These are phyloP conservation scores for Temnothorax nylanderi DNA, from an alignment of 1,140 invertebrate species.

Conservation along the genomic window DNA sequence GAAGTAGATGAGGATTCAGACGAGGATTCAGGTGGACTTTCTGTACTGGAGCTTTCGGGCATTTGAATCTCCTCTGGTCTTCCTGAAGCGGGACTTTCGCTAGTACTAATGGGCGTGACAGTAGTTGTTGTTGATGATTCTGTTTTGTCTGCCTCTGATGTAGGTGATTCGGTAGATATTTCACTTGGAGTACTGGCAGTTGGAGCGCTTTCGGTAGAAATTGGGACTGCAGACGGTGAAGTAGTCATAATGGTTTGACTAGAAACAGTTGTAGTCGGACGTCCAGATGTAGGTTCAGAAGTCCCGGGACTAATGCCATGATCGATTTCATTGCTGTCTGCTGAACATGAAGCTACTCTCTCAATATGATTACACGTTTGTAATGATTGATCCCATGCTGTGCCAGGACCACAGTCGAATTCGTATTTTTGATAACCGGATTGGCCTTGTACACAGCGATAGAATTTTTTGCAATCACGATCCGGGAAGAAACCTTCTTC, in stretches of 20 bases:
- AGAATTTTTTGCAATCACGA: conserved; percentile 87
- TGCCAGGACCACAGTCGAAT: conserved; percentile 80
- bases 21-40: conserved; percentile 37
- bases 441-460: conserved; percentile 85
- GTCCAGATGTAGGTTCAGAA: conserved; percentile 15
- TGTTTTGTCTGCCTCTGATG: not conserved
- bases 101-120: not conserved
- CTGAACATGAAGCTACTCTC: conserved; percentile 76
- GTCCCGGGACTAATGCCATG: not conserved
- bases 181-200: conserved; percentile 3
- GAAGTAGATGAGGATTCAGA: not conserved
- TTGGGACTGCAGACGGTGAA: not conserved
- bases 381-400: conserved; percentile 81
- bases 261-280: not conserved
- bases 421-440: conserved; percentile 80
- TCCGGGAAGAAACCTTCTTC: conserved; percentile 89
- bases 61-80: conserved; percentile 47
- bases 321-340: conserved; percentile 64
- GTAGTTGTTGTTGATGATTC: conserved; percentile 28
- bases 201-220: conserved; percentile 28
- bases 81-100: conserved; percentile 20
- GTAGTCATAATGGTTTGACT: not conserved
- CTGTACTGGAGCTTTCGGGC: conserved; percentile 47
- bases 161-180: not conserved
- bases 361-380: conserved; percentile 81